Evolutionary conservation across 2,888 invertebrate species (phyloP), one percentile per base, ranked within the genome.

Genomic region (Patella ulyssiponensis): DNA sequence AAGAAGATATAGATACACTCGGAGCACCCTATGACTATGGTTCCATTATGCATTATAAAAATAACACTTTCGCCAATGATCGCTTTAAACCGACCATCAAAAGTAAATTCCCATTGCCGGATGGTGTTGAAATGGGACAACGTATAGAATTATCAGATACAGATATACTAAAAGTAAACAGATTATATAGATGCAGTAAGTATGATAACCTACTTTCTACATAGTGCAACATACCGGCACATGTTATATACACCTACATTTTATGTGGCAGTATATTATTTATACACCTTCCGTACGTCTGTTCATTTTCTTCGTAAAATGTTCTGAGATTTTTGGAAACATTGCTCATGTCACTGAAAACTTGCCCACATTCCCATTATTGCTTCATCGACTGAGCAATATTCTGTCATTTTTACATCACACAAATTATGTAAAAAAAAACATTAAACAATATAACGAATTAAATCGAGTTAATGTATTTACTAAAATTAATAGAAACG

Each of bases 11-110:
- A 71, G 92, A 92, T 74, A 91, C 92, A 3, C 90, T 92, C 51
- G 91, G 90, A 73, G 95, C 94, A 89, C 94, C 94, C 77, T 96
- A 96, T 86, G 96, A 96, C 89, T 96, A 94, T 88, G 94, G 94
- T 82, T 95, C 95, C 15, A 94, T 96, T 54, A 95, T 96, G 95
- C 96, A 96, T 89, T 96, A 96, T 86, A 92, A 92, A 79, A 91
- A 91, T 53, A 90, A 92, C 83, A 93, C 93, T 15, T 93, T 93
- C 84, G 92, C 93, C 53, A 83, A 81, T n/a, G 85, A 87, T 77
- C 76, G 81, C 3, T 70, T 44, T 11, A 82, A 82, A 64, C 90
- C 92, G 4, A 93, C 93, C 1, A 93, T 93, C 77, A 90, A 72
- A 79, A 83, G 77, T 53, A 82, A 75, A 72, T 80, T 54, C 54